Evolutionary conservation across 2,797 vertebrate genomes (phyloP).

Genomic region (Okamejei kenojei): DNA sequence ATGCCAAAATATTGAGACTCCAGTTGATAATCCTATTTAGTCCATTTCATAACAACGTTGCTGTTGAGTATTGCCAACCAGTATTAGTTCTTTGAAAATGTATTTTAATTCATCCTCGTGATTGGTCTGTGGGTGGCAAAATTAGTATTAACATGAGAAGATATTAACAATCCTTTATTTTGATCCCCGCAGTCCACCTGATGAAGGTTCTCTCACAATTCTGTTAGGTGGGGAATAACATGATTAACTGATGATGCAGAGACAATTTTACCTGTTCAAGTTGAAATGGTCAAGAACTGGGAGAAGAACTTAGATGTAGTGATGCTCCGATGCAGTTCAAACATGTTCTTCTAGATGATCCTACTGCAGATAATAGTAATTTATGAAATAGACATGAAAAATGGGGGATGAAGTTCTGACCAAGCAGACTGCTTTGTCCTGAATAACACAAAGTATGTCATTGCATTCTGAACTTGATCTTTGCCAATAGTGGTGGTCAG

Average conservation of each 20-base stretch:
- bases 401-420: background rate
- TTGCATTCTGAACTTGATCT: background rate
- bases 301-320: background rate
- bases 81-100: background rate
- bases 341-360: background rate
- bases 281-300: background rate
- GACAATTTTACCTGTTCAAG: background rate
- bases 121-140: background rate
- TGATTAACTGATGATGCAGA: background rate
- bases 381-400: background rate
- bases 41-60: slow-evolving; percentile 32
- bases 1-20: slow-evolving; percentile 30
- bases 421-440: background rate
- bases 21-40: slow-evolving; percentile 22
- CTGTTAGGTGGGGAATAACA: background rate
- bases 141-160: background rate
- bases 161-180: background rate
- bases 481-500: background rate
- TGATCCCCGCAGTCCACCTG: background rate
- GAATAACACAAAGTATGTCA: background rate
- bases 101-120: background rate
- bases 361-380: background rate
- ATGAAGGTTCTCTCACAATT: background rate
- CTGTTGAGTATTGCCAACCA: slow-evolving; percentile 10
- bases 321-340: background rate